Base-by-base conservation (phyloP, 2,113 vertebrate species). In the Amblyopsis rosae region DNA sequence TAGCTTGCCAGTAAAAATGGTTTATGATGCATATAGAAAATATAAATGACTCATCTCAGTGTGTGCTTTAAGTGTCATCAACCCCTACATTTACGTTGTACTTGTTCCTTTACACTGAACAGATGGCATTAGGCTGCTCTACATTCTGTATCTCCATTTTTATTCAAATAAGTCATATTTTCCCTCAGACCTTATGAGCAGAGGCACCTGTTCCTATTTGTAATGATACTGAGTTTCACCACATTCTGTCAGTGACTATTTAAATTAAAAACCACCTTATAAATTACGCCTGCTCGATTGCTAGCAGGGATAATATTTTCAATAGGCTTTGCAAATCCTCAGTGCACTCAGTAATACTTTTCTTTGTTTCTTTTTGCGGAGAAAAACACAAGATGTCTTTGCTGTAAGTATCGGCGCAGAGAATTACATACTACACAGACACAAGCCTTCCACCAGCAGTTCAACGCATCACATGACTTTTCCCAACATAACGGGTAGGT, bases 51-150 rank as follows among this genome's bases (percentile, higher is more conserved):
- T 77, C 62, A 61, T 2, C 17, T n/a, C 16, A 47, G 32, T 65
- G 55, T 16, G 26, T 46, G 61, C 59, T 72, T 49, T 56, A 49
- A 77, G 71, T 69, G 70, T 68, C 55, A 62, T 73, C 70, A 56
- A 69, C 55, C 65, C 51, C 54, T 75, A 63, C 64, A 51, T 76
- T 65, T 82, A 59, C 41, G 12, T 12, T 65, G 64, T 54, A 61
- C 58, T 54, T 72, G 66, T 51, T 55, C 60, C 56, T 47, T 48
- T 67, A 19, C 47, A 26, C 45, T n/a, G 59, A 12, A n/a, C 72
- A 45, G 65, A 49, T 49, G 16, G 64, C 77, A 75, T 75, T 77
- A 66, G 56, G 62, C 63, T 67, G n/a, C 16, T 51, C 56, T 69
- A 60, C 69, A 60, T 57, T 48, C 60, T 58, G 61, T 48, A 46